Conservation (phyloP, 1,140 invertebrate species). For the Zaprionus tsacasi region DNA sequence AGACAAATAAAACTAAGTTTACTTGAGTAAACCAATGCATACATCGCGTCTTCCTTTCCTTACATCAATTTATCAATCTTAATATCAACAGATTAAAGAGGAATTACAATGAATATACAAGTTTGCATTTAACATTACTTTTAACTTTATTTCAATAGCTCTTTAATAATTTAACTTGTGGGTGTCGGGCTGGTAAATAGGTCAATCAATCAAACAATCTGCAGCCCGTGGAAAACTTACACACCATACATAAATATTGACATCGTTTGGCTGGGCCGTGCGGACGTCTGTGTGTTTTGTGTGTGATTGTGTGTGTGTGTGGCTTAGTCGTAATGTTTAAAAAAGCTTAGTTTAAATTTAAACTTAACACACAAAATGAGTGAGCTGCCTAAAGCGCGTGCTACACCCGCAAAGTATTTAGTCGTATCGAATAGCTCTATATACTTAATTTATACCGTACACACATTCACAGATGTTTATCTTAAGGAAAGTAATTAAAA, state of each 20-base stretch:
- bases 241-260: constrained; percentile 36
- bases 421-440: constrained; percentile 25
- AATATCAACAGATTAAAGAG: too few relatives aligned
- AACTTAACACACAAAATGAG: constrained; percentile 46
- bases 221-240: constrained; percentile 6
- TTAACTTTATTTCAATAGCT: constrained; percentile 14
- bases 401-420: constrained; percentile 38
- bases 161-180: constrained; percentile 42
- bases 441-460: constrained; percentile 40
- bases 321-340: constrained; percentile 44
- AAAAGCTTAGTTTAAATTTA: constrained; percentile 76
- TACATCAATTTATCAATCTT: too few relatives aligned
- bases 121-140: constrained; percentile 6
- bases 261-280: constrained; percentile 18
- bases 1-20: constrained; percentile 44
- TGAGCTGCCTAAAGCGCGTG: constrained; percentile 15
- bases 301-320: constrained; percentile 17
- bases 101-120: neutral
- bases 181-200: neutral
- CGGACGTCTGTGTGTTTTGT: constrained; percentile 18
- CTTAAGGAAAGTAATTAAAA: neutral
- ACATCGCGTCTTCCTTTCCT: constrained; percentile 9
- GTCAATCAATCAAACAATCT: neutral
- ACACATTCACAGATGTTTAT: constrained; percentile 22
- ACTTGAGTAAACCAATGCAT: constrained; percentile 30